These are phyloP conservation scores for Toxostoma redivivum DNA, from an alignment of 2,113 vertebrate genomes.

Conservation along the genomic window DNA sequence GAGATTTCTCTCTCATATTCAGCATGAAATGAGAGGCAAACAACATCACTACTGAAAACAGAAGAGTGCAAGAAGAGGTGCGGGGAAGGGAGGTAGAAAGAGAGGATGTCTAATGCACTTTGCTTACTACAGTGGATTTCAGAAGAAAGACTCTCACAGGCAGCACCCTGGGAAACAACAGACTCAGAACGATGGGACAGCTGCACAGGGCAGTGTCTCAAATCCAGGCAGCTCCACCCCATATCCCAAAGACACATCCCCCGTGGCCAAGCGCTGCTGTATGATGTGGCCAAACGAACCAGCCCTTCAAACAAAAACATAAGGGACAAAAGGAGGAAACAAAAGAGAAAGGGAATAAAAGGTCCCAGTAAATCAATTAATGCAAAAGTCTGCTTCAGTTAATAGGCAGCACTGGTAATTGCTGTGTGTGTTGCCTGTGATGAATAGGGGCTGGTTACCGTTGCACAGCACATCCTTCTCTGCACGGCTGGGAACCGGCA, in stretches of 20 bases:
- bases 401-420: conserved; percentile 32
- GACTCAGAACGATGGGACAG: neutral
- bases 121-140: neutral
- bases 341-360: conserved; percentile 39
- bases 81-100: neutral
- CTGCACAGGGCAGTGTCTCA: neutral
- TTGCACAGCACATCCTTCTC: conserved; percentile 6
- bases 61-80: neutral
- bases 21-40: conserved; percentile 57
- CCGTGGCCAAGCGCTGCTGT: neutral
- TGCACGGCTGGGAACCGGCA: neutral
- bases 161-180: neutral
- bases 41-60: neutral
- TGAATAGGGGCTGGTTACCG: conserved; percentile 40
- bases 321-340: neutral
- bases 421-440: conserved; percentile 11
- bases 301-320: conserved; percentile 24
- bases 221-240: neutral
- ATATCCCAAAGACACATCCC: neutral
- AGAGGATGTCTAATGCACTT: neutral
- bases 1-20: conserved; percentile 65
- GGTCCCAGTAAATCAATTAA: conserved; percentile 39
- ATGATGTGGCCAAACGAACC: neutral
- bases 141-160: neutral
- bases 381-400: conserved; percentile 21